These are phyloP conservation scores for Enteromius radiatus DNA, from an alignment of 2,797 vertebrate genomes.

Conservation along the genomic window DNA sequence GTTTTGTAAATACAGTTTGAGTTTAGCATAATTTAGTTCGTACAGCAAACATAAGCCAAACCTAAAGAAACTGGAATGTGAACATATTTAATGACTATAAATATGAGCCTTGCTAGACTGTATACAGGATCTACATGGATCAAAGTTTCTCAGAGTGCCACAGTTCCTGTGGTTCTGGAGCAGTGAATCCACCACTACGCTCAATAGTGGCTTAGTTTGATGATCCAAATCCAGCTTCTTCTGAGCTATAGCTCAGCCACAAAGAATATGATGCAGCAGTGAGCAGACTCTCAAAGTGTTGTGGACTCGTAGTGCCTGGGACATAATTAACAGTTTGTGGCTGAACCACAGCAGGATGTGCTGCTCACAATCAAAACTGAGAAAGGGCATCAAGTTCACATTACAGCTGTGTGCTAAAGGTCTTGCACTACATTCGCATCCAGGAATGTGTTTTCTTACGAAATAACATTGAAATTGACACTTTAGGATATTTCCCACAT, in stretches of 20 bases:
- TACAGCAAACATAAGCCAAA: background rate
- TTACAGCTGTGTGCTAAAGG: conserved; percentile 2
- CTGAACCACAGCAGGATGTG: conserved; percentile 28
- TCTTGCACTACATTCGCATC: background rate
- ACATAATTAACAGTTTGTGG: conserved; percentile 41
- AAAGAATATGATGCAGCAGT: conserved; percentile 24
- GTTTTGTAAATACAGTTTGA: background rate
- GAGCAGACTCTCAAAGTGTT: background rate
- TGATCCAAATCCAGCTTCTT: conserved; percentile 4
- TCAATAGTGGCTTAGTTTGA: conserved; percentile 11
- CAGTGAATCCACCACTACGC: conserved; percentile 1
- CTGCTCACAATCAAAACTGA: conserved; percentile 15
- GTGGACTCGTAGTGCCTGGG: background rate
- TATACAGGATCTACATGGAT: too few relatives aligned
- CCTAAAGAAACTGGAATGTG: background rate
- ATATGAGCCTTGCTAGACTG: background rate
- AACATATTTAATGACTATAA: background rate
- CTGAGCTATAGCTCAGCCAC: conserved; percentile 6
- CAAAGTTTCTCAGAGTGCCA: conserved; percentile 9
- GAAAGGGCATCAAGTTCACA: conserved; percentile 11
- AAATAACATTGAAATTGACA: background rate
- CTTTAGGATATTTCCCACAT: background rate
- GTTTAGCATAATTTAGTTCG: background rate
- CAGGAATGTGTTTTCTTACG: background rate
- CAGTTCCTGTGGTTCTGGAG: conserved; percentile 28